Evolutionary conservation across 1,140 invertebrate genomes (phyloP).

Genomic region (Ceratitis capitata): DNA sequence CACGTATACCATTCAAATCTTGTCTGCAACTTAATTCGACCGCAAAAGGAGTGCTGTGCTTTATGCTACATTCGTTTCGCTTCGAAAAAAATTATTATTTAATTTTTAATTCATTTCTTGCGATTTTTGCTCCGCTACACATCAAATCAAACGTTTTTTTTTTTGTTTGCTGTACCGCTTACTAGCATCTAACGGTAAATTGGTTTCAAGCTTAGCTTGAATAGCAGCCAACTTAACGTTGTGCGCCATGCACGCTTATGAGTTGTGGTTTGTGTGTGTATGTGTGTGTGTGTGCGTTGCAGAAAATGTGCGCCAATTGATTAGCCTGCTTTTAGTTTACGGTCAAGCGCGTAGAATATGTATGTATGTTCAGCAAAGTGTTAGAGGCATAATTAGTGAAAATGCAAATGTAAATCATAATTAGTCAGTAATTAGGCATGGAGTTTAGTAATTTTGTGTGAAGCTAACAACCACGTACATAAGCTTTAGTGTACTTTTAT

Average conservation of each 20-base stretch:
- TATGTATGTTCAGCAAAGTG: too few species aligned
- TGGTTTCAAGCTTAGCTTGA: neutral
- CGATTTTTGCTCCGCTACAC: neutral
- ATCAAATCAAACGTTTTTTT: neutral
- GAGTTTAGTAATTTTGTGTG: too few species aligned
- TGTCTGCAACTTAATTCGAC: neutral
- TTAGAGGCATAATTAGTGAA: neutral
- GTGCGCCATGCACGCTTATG: neutral
- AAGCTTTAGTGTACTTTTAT: too few species aligned
- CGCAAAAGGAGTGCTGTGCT: neutral
- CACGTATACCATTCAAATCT: neutral
- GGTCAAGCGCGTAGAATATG: slow-evolving; percentile 1
- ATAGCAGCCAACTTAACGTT: slow-evolving; percentile 14
- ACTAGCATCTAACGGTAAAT: neutral
- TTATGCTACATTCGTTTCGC: neutral
- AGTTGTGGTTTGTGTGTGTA: neutral
- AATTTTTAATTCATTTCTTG: neutral
- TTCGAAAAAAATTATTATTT: neutral
- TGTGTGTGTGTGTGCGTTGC: neutral
- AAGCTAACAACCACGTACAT: too few species aligned
- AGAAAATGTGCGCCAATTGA: slow-evolving; percentile 5
- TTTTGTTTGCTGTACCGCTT: neutral
- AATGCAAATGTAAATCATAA: neutral
- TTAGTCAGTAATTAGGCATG: neutral
- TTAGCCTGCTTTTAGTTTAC: neutral